These are phyloP conservation scores for Lymantria monacha DNA, from an alignment of 2,888 invertebrate species.

Conservation along the genomic window DNA sequence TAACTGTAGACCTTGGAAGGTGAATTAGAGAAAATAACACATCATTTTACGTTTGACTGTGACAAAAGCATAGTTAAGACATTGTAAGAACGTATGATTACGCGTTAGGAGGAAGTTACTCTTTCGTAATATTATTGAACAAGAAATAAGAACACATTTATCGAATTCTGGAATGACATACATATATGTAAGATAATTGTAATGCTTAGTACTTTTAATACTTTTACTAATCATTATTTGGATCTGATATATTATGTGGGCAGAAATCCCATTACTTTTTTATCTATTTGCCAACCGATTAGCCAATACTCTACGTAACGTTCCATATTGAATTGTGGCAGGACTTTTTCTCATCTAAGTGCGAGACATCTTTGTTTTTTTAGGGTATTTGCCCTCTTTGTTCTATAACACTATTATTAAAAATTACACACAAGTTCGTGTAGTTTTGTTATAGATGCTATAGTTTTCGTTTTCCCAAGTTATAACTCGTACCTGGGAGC, in stretches of 20 bases:
- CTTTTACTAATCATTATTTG: not conserved
- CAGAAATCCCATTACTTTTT: no score
- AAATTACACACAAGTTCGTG: no score
- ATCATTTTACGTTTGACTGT: conserved; percentile 29
- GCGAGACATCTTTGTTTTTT: no score
- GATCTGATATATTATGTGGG: not conserved
- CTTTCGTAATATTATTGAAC: conserved; percentile 41
- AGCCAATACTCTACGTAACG: no score
- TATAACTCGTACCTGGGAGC: no score
- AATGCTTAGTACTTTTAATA: not conserved
- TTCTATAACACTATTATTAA: no score
- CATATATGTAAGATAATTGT: not conserved
- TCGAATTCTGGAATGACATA: not conserved
- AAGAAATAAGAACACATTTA: not conserved
- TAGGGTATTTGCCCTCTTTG: no score
- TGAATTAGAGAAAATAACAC: conserved; percentile 24
- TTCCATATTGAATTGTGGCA: no score
- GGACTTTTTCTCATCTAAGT: no score
- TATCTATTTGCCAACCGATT: no score
- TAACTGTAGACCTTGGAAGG: conserved; percentile 12
- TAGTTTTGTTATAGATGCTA: no score
- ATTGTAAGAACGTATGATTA: conserved; percentile 24
- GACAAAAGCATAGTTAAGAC: conserved; percentile 32
- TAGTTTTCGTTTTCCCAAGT: no score
- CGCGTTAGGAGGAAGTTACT: conserved; percentile 32